Conservation (phyloP, 92 coral and sea anemone species). For the Porites rus region DNA sequence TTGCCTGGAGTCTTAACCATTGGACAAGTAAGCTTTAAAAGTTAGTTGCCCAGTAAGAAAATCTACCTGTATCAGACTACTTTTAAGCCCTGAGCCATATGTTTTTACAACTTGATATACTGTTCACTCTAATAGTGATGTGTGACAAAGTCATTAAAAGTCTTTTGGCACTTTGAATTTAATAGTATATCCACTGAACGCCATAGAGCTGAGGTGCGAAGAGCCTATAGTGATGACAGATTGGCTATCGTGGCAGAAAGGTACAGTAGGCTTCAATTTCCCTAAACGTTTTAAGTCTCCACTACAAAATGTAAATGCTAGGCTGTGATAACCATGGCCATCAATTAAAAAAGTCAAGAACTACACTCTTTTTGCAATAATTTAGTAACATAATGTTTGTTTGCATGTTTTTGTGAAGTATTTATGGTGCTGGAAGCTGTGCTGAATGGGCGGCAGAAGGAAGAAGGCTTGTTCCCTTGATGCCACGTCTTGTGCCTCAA, state of each 20-base stretch:
- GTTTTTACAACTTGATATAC: too few species aligned
- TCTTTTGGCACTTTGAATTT: neutral
- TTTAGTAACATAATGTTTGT: neutral
- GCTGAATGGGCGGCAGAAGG: slow-evolving; percentile 99
- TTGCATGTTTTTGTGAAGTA: slow-evolving; percentile 50
- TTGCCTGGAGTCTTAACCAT: too few species aligned
- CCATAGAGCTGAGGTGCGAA: slow-evolving; percentile 96
- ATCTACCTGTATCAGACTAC: too few species aligned
- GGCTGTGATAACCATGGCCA: too few species aligned
- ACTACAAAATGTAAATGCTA: too few species aligned
- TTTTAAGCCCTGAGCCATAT: too few species aligned
- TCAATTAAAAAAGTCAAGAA: too few species aligned
- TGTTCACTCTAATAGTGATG: too few species aligned
- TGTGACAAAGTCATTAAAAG: neutral
- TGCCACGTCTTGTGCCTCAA: slow-evolving; percentile 99
- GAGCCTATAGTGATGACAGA: slow-evolving; percentile 99
- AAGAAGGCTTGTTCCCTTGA: slow-evolving; percentile 93
- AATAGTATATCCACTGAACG: slow-evolving; percentile 95
- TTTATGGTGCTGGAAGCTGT: slow-evolving; percentile 95
- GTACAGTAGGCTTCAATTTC: slow-evolving; percentile 34
- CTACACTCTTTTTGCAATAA: neutral
- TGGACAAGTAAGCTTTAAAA: too few species aligned
- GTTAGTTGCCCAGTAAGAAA: too few species aligned
- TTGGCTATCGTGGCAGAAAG: slow-evolving; percentile 94
- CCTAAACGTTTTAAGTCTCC: too few species aligned